Evolutionary conservation across 92 coral and sea anemone species (phyloP).

Genomic region (Isaurus tuberculatus): DNA sequence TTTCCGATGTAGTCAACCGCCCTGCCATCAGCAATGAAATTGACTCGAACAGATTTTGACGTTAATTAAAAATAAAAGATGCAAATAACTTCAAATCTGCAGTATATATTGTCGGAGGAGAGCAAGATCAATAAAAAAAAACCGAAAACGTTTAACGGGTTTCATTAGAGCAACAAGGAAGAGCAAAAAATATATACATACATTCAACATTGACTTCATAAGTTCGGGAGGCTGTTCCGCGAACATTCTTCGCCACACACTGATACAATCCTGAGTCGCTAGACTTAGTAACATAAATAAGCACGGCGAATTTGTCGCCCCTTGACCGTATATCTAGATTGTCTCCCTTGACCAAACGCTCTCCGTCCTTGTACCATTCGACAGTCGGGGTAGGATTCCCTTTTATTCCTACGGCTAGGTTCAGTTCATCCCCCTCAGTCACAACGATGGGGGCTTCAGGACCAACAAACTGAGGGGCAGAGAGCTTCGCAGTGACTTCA

Average conservation of each 20-base stretch:
- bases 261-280: constrained; percentile 93
- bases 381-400: constrained; percentile 92
- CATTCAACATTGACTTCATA: constrained; percentile 88
- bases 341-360: constrained; percentile 70
- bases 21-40: too few relatives aligned
- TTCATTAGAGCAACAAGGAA: background rate
- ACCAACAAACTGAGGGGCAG: constrained; percentile 56
- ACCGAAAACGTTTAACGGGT: background rate
- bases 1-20: too few relatives aligned
- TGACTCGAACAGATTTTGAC: too few relatives aligned
- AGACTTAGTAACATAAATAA: constrained; percentile 69
- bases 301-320: constrained; percentile 78
- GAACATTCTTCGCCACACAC: constrained; percentile 84
- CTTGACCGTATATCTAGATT: constrained; percentile 84
- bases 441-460: constrained; percentile 70
- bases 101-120: background rate
- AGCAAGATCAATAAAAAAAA: background rate
- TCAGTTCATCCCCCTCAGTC: constrained; percentile 85
- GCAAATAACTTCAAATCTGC: too few relatives aligned
- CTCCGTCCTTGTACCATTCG: constrained; percentile 94
- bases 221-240: constrained; percentile 80
- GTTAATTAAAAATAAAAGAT: too few relatives aligned
- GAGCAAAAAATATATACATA: constrained; percentile 26
- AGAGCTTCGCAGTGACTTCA: constrained; percentile 49
- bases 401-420: constrained; percentile 68